Evolutionary conservation across 92 coral and sea anemone genomes (phyloP).

Genomic region (Epizoanthus scotinus): DNA sequence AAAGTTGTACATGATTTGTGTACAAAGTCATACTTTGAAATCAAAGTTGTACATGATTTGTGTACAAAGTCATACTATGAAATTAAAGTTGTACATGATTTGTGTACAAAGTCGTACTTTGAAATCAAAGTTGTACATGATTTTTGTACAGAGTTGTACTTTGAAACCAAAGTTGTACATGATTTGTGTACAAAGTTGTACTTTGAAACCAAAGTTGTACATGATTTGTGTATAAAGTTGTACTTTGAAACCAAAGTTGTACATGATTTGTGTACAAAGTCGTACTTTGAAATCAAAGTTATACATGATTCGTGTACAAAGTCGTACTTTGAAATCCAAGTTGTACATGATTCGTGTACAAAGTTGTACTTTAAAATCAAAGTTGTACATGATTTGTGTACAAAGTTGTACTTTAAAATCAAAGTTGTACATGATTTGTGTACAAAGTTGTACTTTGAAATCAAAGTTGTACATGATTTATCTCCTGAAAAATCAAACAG

Average conservation of each 20-base stretch:
- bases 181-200: too few relatives aligned
- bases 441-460: neutral
- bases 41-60: too few relatives aligned
- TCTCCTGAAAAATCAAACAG: conserved; percentile 2
- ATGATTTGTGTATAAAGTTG: too few relatives aligned
- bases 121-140: conserved; percentile 22
- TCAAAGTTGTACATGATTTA: neutral
- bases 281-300: conserved; percentile 7
- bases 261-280: too few relatives aligned
- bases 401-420: neutral
- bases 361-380: neutral
- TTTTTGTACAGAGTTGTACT: neutral
- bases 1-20: too few relatives aligned
- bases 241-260: conserved; percentile 15
- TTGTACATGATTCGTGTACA: too few relatives aligned
- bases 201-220: conserved; percentile 21
- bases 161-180: conserved; percentile 19
- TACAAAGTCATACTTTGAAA: neutral
- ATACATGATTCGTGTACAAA: too few relatives aligned
- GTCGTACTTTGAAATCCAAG: neutral
- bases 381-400: too few relatives aligned
- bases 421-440: too few relatives aligned
- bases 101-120: neutral
- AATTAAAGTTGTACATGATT: conserved; percentile 23
- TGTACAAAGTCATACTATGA: neutral